Conservation (phyloP, 2,113 vertebrate species). For the Sclerurus mexicanus region DNA sequence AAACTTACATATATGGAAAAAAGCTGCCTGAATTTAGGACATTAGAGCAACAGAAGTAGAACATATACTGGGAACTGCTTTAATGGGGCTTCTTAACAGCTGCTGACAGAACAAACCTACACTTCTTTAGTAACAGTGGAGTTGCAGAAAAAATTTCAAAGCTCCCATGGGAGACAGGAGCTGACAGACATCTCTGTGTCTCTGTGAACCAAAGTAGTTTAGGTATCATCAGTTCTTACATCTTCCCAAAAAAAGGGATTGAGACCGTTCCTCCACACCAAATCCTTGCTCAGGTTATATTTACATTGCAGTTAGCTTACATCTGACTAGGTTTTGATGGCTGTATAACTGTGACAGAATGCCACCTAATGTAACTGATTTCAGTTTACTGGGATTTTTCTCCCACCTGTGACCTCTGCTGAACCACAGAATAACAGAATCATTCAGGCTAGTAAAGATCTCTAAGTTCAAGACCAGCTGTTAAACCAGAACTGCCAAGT, state of each 20-base stretch:
- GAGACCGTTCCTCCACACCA: neutral
- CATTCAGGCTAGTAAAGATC: neutral
- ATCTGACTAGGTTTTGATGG: neutral
- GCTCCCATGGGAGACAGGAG: neutral
- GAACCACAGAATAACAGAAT: neutral
- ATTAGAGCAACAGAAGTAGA: neutral
- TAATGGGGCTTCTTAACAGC: neutral
- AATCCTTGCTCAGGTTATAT: neutral
- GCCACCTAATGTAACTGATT: neutral
- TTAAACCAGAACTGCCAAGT: neutral
- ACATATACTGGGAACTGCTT: neutral
- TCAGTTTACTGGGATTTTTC: neutral
- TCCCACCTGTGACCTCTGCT: neutral
- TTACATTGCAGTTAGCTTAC: neutral
- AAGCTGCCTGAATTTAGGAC: neutral
- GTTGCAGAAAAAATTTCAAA: neutral
- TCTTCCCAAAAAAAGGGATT: neutral
- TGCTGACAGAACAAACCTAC: neutral
- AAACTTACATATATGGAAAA: neutral
- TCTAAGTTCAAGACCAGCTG: neutral
- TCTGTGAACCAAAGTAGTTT: neutral
- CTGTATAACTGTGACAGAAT: neutral
- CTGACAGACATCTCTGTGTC: neutral
- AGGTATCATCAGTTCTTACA: neutral
- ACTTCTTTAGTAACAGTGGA: neutral